Conservation (phyloP, 2,888 invertebrate species). For the Synergus umbraculus region DNA sequence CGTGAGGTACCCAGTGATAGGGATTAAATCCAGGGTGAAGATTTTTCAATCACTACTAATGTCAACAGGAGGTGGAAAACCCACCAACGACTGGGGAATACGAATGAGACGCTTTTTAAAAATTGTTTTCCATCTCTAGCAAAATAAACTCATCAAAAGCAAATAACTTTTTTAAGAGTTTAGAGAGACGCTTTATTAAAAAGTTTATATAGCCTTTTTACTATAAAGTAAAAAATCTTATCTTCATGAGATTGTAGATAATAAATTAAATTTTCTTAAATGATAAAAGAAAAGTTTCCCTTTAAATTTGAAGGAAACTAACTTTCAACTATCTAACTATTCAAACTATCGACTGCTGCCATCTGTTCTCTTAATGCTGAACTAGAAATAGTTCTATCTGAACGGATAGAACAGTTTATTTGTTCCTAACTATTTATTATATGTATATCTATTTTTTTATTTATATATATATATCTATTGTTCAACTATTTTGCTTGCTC, state of each 20-base stretch:
- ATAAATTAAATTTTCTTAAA: too few species aligned
- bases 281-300: not conserved
- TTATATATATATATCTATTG: too few species aligned
- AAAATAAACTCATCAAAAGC: not conserved
- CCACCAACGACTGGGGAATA: slow-evolving; percentile 21
- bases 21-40: slow-evolving; percentile 33
- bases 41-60: slow-evolving; percentile 32
- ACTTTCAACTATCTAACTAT: not conserved
- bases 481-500: not conserved
- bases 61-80: slow-evolving; percentile 12
- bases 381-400: slow-evolving; percentile 6
- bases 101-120: slow-evolving; percentile 28
- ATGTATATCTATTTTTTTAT: too few species aligned
- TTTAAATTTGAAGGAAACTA: not conserved
- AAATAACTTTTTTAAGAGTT: not conserved
- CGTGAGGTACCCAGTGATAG: slow-evolving; percentile 24
- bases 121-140: not conserved
- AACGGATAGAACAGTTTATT: not conserved
- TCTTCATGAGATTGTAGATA: too few species aligned
- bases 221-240: too few species aligned
- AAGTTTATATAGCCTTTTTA: too few species aligned
- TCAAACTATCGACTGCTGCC: slow-evolving; percentile 30
- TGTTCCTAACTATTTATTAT: not conserved
- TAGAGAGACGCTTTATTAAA: too few species aligned
- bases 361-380: slow-evolving; percentile 8